Evolutionary conservation across 2,113 vertebrate species (phyloP).

Genomic region (Chloropsis hardwickii): DNA sequence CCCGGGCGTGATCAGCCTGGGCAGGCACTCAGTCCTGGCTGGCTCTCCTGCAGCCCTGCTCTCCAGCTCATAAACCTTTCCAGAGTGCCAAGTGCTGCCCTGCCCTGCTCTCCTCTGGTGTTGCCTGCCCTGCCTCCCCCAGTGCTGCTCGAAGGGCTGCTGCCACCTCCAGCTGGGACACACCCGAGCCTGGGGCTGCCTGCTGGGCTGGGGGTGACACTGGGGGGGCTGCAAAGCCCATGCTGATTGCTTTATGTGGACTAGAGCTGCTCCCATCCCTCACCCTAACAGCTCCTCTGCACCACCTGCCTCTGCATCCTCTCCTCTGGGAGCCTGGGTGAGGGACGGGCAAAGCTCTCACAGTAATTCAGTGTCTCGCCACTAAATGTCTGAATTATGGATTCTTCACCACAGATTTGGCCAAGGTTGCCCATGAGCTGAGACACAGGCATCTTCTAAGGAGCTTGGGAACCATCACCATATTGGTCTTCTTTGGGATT

Average conservation of each 20-base stretch:
- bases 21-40: background rate
- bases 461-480: background rate
- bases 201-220: rapidly evolving
- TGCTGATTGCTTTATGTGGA: background rate
- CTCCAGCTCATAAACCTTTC: background rate
- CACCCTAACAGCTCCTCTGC: background rate
- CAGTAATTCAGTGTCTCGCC: background rate
- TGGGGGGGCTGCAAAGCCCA: background rate
- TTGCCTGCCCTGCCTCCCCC: background rate
- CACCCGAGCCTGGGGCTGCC: rapidly evolving
- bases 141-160: background rate
- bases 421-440: background rate
- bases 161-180: background rate
- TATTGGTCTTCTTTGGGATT: background rate
- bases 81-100: background rate
- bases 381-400: background rate
- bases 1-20: background rate
- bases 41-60: background rate
- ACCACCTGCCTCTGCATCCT: background rate
- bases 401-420: background rate
- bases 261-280: background rate
- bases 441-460: background rate
- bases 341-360: background rate
- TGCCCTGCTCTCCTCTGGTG: background rate
- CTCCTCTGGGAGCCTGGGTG: background rate